phyloP scores from a whole-genome alignment of 2,888 invertebrate genomes.

The Agrochola lychnidis region DNA sequence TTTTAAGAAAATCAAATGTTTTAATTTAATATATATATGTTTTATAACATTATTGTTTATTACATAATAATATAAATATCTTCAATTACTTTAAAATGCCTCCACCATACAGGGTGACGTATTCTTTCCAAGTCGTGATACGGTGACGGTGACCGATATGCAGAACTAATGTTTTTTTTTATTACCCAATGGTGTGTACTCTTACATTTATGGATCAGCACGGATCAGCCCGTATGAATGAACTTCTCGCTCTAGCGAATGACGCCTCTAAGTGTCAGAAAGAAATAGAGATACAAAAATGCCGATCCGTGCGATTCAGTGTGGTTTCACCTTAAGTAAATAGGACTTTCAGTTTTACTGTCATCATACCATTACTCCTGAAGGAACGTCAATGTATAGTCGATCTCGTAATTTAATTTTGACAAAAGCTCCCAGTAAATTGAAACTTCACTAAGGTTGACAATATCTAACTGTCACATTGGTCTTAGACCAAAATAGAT shows the following conservation, averaged over 20 bases:
- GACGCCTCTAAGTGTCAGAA: neutral
- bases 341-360: neutral
- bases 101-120: constrained; percentile 1
- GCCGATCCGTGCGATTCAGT: neutral
- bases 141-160: neutral
- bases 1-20: constrained; percentile 14
- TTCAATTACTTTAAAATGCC: neutral
- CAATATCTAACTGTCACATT: too few relatives aligned
- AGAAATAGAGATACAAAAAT: neutral
- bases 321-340: neutral
- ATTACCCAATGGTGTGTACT: neutral
- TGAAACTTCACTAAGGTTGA: too few relatives aligned
- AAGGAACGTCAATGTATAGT: too few relatives aligned
- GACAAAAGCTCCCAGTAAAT: too few relatives aligned
- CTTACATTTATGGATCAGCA: neutral
- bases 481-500: neutral
- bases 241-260: too few relatives aligned
- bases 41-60: neutral
- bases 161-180: neutral
- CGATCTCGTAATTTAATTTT: too few relatives aligned
- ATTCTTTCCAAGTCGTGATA: neutral
- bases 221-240: too few relatives aligned
- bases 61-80: neutral
- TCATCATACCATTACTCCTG: too few relatives aligned
- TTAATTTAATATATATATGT: neutral